Evolutionary conservation across 92 coral and sea anemone species (phyloP), one percentile per base, ranked within the genome.

Genomic region (Epizoanthus illoricatus): DNA sequence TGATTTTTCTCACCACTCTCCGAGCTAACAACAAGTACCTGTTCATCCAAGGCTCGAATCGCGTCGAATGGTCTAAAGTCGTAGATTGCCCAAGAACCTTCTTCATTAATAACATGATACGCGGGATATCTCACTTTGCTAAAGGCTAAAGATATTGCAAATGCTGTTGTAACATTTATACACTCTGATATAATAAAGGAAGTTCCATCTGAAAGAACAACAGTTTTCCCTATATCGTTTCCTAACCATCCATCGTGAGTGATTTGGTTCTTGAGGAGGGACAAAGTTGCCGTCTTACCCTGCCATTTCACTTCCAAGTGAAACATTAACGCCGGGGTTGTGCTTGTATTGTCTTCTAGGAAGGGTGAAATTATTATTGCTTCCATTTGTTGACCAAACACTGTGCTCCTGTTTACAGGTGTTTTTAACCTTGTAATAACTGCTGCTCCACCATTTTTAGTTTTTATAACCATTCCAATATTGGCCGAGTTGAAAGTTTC

Each of bases 371-470:
- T 82, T 63, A 91, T 76, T 47, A 66, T 33, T 36, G 90, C 94
- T 43, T 81, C 87, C 24, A 87, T 86, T 64, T 73, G 88, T 13
- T 87, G 88, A 13, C 86, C 87, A 71, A 86, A 93, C 19, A 76
- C 86, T 7, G n/a, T 59, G 55, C 73, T 45, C 15, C 69, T 58
- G 39, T 73, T 85, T 15, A 74, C 21, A 40, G 42, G 80, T 57
- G 73, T 23, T 40, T 82, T 52, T 61, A 91, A 75, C 12, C 74
- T 85, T 79, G 91, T 81, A 33, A 97, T 91, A 52, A 85, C 56
- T 24, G 92, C 98, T 6, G 94, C 86, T 6, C 98, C 99, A 11
- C 99, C 98, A 58, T 88, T 79, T 65, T 81, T 89, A 24, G 94
- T 87, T 72, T 86, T 68, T 68, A 97, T 59, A 43, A 91, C 90